phyloP scores from a whole-genome alignment of 1,140 invertebrate genomes.

The Drosophila pandora region DNA sequence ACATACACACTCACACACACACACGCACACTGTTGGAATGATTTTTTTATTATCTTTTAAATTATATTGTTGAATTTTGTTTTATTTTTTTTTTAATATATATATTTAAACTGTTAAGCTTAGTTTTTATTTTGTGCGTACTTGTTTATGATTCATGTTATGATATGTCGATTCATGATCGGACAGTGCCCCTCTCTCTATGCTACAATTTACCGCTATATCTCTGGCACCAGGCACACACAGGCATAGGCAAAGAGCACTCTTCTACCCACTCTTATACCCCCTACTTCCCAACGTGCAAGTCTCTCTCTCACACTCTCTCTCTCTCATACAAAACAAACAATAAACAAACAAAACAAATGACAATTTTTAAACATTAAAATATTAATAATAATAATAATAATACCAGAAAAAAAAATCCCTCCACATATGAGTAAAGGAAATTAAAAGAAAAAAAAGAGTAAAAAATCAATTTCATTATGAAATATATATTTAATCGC shows the following conservation, averaged over 20 bases:
- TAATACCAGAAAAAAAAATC: constrained; percentile 47
- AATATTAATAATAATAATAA: neutral
- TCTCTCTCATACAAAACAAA: constrained; percentile 10
- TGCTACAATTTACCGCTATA: too few relatives aligned
- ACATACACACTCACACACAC: constrained; percentile 41
- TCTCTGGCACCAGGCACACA: too few relatives aligned
- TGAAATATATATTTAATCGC: constrained; percentile 14
- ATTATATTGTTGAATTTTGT: constrained; percentile 83
- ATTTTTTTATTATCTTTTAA: constrained; percentile 74
- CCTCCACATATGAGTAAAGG: constrained; percentile 56
- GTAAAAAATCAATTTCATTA: constrained; percentile 22
- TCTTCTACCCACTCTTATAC: constrained; percentile 3
- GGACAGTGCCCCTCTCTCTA: too few relatives aligned
- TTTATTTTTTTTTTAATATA: constrained; percentile 48
- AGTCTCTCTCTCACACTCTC: constrained; percentile 40
- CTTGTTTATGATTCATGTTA: constrained; percentile 50
- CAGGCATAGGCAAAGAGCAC: neutral
- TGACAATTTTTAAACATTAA: constrained; percentile 32
- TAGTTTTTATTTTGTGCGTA: constrained; percentile 62
- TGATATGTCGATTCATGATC: constrained; percentile 32
- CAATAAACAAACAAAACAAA: constrained; percentile 33
- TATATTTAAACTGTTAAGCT: constrained; percentile 56
- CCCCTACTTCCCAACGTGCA: constrained; percentile 28
- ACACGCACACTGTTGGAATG: constrained; percentile 57
- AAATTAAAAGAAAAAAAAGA: constrained; percentile 27